Percentiles rank a stretch among this genome's conserved stretches.
Conservation (phyloP, 1,140 invertebrate species). For the Babylonia areolata region DNA sequence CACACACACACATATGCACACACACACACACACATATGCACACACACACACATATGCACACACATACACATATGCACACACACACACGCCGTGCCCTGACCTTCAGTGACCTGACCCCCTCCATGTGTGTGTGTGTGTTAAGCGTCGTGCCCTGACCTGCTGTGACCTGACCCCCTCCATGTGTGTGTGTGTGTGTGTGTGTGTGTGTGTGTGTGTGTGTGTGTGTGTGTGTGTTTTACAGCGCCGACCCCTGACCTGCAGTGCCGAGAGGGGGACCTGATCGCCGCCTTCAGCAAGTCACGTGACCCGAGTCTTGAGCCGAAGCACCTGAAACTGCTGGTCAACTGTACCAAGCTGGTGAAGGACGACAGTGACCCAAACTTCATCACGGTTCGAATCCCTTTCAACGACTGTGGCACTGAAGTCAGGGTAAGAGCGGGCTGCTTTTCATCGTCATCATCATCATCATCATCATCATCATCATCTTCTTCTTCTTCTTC, state of each 20-base stretch:
- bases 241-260: slow-evolving; percentile 56
- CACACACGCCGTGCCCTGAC: neutral
- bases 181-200: neutral
- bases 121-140: neutral
- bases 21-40: slow-evolving; percentile 5
- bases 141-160: too few species aligned
- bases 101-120: too few species aligned
- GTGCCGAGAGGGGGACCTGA: slow-evolving; percentile 54
- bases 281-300: slow-evolving; percentile 56
- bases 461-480: too few species aligned
- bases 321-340: slow-evolving; percentile 57
- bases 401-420: slow-evolving; percentile 59
- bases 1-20: slow-evolving; percentile 5
- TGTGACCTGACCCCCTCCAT: neutral
- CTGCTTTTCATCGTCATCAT: too few species aligned
- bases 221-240: too few species aligned
- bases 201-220: neutral
- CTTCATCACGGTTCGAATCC: slow-evolving; percentile 53
- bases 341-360: slow-evolving; percentile 25
- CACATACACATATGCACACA: slow-evolving; percentile 6
- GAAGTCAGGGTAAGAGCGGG: slow-evolving; percentile 38
- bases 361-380: slow-evolving; percentile 33
- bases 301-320: slow-evolving; percentile 54
- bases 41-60: slow-evolving; percentile 5
- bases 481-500: too few species aligned